A percentile compares a stretch with the other conserved stretches of the same genome.
phyloP scores from a whole-genome alignment of 2,113 vertebrate genomes.

The Zosterops lateralis region DNA sequence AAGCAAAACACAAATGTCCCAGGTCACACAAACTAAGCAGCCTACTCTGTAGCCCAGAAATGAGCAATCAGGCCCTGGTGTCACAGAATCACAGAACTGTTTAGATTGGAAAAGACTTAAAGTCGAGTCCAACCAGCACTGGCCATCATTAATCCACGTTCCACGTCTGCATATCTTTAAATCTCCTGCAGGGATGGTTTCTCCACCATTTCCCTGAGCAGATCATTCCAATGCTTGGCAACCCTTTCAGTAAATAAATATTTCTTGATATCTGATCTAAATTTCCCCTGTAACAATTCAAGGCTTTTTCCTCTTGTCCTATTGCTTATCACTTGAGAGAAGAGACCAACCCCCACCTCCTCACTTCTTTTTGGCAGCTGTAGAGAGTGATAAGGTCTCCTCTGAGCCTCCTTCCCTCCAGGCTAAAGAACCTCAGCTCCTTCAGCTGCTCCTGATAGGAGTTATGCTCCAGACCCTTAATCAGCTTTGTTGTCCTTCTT shows the following conservation, averaged over 20 bases:
- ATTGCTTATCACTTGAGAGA: background rate
- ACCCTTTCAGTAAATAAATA: background rate
- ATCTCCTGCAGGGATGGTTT: background rate
- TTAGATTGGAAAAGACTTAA: background rate
- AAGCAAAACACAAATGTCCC: background rate
- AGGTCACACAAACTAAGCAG: background rate
- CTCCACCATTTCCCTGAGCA: background rate
- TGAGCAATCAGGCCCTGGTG: background rate
- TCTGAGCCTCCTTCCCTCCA: background rate
- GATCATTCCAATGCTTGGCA: background rate
- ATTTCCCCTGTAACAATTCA: background rate
- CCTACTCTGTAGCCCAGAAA: background rate
- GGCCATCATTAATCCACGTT: background rate
- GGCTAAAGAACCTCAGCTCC: background rate
- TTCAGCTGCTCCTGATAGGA: background rate
- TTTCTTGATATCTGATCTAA: background rate
- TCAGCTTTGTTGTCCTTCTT: background rate
- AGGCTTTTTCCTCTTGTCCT: background rate
- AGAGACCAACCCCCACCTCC: background rate
- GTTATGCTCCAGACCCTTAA: background rate
- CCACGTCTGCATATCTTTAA: background rate
- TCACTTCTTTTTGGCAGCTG: background rate
- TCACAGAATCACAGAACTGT: background rate
- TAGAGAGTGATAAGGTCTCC: rapidly evolving
- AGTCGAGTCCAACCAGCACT: background rate